Percentiles rank a stretch among this genome's conserved stretches.
These are phyloP conservation scores for Beroe ovata DNA, from an alignment of 37 sponge, comb jelly and placozoan genomes.

Conservation along the genomic window DNA sequence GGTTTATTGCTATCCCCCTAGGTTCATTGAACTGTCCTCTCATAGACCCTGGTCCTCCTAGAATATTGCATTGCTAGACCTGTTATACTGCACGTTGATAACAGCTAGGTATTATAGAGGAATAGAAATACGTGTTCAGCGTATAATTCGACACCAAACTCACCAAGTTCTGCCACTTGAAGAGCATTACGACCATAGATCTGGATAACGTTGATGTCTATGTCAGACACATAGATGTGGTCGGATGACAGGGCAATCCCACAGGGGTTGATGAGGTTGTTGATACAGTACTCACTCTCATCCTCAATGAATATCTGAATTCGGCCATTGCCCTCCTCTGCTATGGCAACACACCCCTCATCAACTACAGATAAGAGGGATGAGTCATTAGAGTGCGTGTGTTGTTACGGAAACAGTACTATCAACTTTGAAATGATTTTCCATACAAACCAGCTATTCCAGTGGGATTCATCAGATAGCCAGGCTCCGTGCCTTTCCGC, in stretches of 20 bases:
- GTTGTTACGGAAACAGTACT: no score
- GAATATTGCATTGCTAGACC: no score
- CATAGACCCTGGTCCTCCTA: conserved; percentile 21
- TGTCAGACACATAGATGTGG: conserved; percentile 50
- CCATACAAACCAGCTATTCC: conserved; percentile 57
- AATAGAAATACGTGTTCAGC: no score
- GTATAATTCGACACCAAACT: no score
- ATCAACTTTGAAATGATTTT: no score
- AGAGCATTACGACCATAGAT: conserved; percentile 46
- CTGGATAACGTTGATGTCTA: not conserved
- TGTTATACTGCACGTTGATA: no score
- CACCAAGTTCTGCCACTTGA: conserved; percentile 25
- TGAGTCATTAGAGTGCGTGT: no score
- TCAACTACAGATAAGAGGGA: conserved; percentile 48
- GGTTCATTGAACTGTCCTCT: conserved; percentile 56
- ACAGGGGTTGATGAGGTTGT: conserved; percentile 50
- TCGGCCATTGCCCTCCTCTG: conserved; percentile 44
- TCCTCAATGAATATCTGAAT: conserved; percentile 62
- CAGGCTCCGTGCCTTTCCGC: conserved; percentile 54
- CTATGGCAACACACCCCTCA: conserved; percentile 53
- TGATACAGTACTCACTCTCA: conserved; percentile 63
- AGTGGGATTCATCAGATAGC: conserved; percentile 59
- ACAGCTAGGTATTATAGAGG: no score
- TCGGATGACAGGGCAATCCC: conserved; percentile 23
- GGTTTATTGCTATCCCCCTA: conserved; percentile 26